Base-by-base conservation (phyloP, 2,113 vertebrate genomes). In the Triplophysa tibetana region DNA sequence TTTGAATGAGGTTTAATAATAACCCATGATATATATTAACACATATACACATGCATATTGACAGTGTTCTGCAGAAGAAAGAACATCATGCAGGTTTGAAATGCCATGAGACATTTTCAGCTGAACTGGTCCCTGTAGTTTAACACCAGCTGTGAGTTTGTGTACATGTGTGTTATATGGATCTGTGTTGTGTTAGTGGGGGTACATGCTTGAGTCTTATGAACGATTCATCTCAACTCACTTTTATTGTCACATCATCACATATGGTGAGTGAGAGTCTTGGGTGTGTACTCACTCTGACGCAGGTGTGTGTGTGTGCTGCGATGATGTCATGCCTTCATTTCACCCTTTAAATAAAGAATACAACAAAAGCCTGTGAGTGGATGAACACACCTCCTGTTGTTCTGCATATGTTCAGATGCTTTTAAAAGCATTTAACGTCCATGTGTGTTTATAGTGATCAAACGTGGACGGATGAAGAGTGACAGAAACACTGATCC, bases 401-500 rank as follows among this genome's bases (percentile, higher is more conserved):
- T 64, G 41, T 50, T 76, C 19, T 11, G 45, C 61, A 76, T 50
- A 75, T 38, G 45, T 8, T 76, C 11, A 52, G 74, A 76, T 76
- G 61, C 43, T 64, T 63, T 76, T 52, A n/a, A 75, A 61, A 12
- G 2, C 3, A 26, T 62, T 62, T n/a, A 75, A 63, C 16, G 1
- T 48, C 60, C 17, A 65, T 3, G 43, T 76, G 74, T 43, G 83
- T 85, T 85, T 74, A 85, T 78, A 81, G 84, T 90, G 90, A 92
- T 93, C 92, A 92, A 92, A 92, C 87, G 76, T 83, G 85, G 88
- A 90, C 88, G 90, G 90, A 92, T 86, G 86, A 64, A 86, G 84
- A 88, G 84, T 86, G 92, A 91, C 90, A 92, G 87, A 90, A 91
- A 90, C 88, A 91, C 82, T 89, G 88, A 91, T 90, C 90, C 87